Evolutionary conservation across 2,113 vertebrate genomes (phyloP).

Genomic region (Willisornis vidua): DNA sequence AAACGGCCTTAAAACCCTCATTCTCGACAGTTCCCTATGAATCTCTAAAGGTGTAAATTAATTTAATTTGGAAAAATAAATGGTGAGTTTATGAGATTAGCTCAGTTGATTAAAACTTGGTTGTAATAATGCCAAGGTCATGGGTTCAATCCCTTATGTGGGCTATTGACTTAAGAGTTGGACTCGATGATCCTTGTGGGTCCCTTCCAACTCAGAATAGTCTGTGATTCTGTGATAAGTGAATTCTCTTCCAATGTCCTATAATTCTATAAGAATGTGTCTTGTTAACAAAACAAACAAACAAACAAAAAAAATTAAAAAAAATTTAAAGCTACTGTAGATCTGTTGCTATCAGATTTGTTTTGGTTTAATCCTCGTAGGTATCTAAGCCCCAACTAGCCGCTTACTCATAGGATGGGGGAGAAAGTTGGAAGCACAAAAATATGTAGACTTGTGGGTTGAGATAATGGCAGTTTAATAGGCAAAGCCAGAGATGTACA

Average conservation of each 20-base stretch:
- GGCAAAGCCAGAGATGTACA: background rate
- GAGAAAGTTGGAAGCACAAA: background rate
- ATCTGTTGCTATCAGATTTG: background rate
- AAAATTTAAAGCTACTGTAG: background rate
- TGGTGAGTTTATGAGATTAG: background rate
- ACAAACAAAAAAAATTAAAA: no score
- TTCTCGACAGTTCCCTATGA: background rate
- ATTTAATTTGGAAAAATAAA: background rate
- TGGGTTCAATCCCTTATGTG: no score
- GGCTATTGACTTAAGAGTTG: no score
- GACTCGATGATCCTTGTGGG: no score
- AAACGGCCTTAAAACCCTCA: background rate
- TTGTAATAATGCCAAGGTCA: no score
- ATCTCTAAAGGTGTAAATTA: background rate
- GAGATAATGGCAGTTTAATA: background rate
- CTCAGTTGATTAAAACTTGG: no score
- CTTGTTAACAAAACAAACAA: background rate
- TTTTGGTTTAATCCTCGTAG: background rate
- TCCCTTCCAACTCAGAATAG: no score
- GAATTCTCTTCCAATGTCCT: background rate
- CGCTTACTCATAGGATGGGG: accelerated
- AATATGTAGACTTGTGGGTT: background rate
- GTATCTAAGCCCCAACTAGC: background rate
- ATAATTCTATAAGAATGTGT: background rate
- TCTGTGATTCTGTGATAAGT: background rate